A percentile compares a stretch with the other conserved stretches of the same genome.
Conservation (phyloP, 2,888 invertebrate genomes). For the Eremobia ochroleuca region DNA sequence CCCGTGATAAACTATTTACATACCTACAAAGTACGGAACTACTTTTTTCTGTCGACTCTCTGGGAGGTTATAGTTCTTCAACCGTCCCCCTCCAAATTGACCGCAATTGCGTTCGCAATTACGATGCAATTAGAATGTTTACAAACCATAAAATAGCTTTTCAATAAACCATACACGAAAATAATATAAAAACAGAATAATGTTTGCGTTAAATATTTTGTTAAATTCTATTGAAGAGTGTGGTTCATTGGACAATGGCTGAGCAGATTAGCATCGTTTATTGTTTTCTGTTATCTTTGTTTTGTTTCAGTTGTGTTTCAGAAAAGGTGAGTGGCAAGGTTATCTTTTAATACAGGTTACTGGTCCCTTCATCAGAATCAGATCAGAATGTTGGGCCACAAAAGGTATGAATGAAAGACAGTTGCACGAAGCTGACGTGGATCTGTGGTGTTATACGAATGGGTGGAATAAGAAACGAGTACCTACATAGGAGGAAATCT, state of each 20-base stretch:
- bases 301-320: conserved; percentile 31
- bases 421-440: too few species aligned
- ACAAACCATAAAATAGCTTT: conserved; percentile 44
- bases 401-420: background rate
- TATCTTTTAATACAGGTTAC: background rate
- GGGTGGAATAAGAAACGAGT: too few species aligned
- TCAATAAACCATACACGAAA: background rate
- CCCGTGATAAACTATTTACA: too few species aligned
- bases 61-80: background rate
- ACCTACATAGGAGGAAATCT: too few species aligned
- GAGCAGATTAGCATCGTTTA: conserved; percentile 1
- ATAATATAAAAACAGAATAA: conserved; percentile 11
- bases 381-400: background rate
- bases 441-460: too few species aligned
- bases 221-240: background rate
- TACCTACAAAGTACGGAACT: too few species aligned
- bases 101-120: conserved; percentile 18
- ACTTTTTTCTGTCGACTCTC: too few species aligned
- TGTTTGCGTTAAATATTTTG: background rate
- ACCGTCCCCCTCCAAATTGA: background rate
- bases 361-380: background rate
- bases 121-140: conserved; percentile 32
- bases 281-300: conserved; percentile 24
- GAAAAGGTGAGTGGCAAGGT: conserved; percentile 54
- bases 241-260: conserved; percentile 19